These are phyloP conservation scores for Gavia stellata DNA, from an alignment of 2,113 vertebrate genomes.

Conservation along the genomic window DNA sequence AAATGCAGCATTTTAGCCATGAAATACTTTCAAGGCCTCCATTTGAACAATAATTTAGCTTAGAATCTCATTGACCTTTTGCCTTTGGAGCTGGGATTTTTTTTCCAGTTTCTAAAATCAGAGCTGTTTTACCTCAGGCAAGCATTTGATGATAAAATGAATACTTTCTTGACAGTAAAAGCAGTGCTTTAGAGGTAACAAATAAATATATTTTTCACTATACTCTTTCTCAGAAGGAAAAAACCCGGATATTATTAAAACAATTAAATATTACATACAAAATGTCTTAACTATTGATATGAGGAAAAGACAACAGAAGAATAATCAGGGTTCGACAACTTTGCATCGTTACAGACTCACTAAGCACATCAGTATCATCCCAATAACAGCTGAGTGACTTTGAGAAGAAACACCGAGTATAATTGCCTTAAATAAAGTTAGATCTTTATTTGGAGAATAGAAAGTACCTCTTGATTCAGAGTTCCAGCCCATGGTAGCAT, in stretches of 20 bases:
- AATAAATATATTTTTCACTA: not conserved
- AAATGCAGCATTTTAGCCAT: constrained; percentile 58
- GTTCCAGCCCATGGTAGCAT: not conserved
- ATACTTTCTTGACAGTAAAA: not conserved
- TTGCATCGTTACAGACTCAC: not conserved
- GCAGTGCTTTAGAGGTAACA: not conserved
- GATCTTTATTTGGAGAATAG: not conserved
- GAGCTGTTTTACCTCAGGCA: not conserved
- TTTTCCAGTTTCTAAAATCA: not conserved
- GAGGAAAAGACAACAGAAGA: no score
- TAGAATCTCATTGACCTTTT: constrained; percentile 43
- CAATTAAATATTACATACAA: not conserved
- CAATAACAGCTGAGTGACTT: not conserved
- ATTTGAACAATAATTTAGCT: constrained; percentile 52
- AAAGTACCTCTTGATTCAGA: not conserved
- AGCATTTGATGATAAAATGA: not conserved
- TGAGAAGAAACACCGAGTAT: not conserved
- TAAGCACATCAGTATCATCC: accelerated
- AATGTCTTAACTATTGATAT: no score
- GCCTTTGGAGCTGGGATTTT: not conserved
- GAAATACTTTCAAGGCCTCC: constrained; percentile 38
- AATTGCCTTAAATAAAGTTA: not conserved
- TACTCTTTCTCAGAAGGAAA: not conserved
- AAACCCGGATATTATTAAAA: not conserved
- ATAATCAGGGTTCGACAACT: not conserved